phyloP scores from a whole-genome alignment of 2,888 invertebrate species.

The Sarcophaga rosellei region DNA sequence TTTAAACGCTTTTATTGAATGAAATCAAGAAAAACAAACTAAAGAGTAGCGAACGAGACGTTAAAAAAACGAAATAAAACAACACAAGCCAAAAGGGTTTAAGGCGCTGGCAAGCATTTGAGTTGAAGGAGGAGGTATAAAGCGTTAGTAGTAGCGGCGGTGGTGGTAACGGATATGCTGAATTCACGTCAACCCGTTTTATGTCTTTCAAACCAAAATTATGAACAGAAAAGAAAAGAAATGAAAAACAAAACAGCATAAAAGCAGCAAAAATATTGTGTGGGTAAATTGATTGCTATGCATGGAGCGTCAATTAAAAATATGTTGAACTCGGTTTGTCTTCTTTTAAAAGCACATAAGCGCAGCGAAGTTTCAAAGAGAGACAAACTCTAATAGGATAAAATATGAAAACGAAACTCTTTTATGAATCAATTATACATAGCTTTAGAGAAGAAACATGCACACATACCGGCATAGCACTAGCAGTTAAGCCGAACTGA shows the following conservation, averaged over 20 bases:
- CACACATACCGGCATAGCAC: not conserved
- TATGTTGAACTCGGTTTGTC: conserved; percentile 11
- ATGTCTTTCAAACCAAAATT: not conserved
- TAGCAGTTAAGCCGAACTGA: not conserved
- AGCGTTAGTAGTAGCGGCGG: not conserved
- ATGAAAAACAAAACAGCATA: not conserved
- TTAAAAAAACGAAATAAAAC: conserved; percentile 49
- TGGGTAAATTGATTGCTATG: conserved; percentile 73
- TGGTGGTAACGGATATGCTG: not conserved
- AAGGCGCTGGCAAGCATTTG: conserved; percentile 1
- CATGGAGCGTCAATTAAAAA: conserved; percentile 66
- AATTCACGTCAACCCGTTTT: conserved; percentile 23
- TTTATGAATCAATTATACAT: conserved; percentile 16
- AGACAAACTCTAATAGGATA: not conserved
- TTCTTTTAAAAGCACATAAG: not conserved
- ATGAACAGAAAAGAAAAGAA: not conserved
- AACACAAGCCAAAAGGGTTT: conserved; percentile 59
- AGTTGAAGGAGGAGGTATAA: not conserved
- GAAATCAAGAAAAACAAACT: conserved; percentile 37
- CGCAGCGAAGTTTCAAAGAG: not conserved
- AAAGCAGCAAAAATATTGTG: not conserved
- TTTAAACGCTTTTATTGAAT: conserved; percentile 61
- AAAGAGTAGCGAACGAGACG: conserved; percentile 56
- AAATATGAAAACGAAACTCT: conserved; percentile 30
- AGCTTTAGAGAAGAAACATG: not conserved